Conservation (phyloP, 2,797 vertebrate species). For the Pitangus sulphuratus region DNA sequence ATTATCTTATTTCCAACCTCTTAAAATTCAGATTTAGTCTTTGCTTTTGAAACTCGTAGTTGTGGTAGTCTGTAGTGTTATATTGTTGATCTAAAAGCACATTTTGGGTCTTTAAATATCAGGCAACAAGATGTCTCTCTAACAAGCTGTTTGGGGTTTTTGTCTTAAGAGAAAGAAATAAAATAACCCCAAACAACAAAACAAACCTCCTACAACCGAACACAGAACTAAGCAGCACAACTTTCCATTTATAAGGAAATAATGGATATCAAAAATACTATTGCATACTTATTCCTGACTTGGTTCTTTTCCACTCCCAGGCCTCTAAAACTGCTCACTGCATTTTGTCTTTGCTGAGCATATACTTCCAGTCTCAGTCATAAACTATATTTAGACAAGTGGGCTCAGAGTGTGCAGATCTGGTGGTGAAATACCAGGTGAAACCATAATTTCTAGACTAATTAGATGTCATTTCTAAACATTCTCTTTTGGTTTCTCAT, state of each 20-base stretch:
- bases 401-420: neutral
- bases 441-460: neutral
- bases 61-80: neutral
- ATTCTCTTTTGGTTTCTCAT: neutral
- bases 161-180: neutral
- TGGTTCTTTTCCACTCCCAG: neutral
- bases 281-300: neutral
- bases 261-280: neutral
- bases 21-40: neutral
- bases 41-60: neutral
- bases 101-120: neutral
- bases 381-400: neutral
- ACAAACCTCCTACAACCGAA: fast-evolving
- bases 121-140: neutral
- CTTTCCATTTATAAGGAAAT: neutral
- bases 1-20: neutral
- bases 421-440: neutral
- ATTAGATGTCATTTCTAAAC: neutral
- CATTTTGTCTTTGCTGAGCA: neutral
- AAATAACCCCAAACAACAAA: neutral
- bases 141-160: fast-evolving
- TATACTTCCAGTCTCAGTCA: neutral
- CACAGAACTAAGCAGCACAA: neutral
- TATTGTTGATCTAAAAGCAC: neutral
- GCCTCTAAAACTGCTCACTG: neutral